These are phyloP conservation scores for Drosophila pseudoobscura DNA, from an alignment of 1,140 invertebrate genomes.

Conservation along the genomic window DNA sequence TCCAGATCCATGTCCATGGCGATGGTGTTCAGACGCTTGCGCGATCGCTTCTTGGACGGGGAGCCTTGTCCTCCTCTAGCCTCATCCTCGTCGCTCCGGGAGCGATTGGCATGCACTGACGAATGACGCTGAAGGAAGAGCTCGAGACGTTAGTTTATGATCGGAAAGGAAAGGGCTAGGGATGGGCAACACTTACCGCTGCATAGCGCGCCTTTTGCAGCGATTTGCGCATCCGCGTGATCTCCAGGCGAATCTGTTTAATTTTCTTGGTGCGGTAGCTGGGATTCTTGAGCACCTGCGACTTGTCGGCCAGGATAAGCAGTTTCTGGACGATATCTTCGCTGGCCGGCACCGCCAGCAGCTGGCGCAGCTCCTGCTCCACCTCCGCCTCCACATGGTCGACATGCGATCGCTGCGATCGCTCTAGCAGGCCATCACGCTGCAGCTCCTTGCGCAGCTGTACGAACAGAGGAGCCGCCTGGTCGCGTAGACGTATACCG, in stretches of 20 bases:
- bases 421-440: constrained; percentile 85
- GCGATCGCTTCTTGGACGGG: constrained; percentile 59
- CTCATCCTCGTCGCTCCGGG: constrained; percentile 65
- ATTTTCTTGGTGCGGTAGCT: constrained; percentile 84
- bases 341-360: constrained; percentile 77
- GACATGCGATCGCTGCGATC: constrained; percentile 64
- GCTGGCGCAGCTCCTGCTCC: constrained; percentile 84
- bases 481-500: constrained; percentile 93
- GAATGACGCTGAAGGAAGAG: constrained; percentile 41
- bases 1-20: constrained; percentile 80
- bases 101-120: constrained; percentile 23
- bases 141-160: background rate
- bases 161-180: too few relatives aligned
- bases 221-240: constrained; percentile 82
- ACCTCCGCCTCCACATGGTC: constrained; percentile 84
- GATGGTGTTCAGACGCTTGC: constrained; percentile 64
- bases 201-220: constrained; percentile 70
- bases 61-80: constrained; percentile 10
- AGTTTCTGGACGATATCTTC: constrained; percentile 84
- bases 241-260: constrained; percentile 85
- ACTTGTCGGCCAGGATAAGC: constrained; percentile 84
- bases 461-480: constrained; percentile 90
- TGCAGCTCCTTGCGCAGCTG: constrained; percentile 90
- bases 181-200: constrained; percentile 47
- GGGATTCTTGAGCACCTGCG: constrained; percentile 85